Evolutionary conservation across 2,888 invertebrate genomes (phyloP).

Genomic region (Hirtodrosophila trivittata): DNA sequence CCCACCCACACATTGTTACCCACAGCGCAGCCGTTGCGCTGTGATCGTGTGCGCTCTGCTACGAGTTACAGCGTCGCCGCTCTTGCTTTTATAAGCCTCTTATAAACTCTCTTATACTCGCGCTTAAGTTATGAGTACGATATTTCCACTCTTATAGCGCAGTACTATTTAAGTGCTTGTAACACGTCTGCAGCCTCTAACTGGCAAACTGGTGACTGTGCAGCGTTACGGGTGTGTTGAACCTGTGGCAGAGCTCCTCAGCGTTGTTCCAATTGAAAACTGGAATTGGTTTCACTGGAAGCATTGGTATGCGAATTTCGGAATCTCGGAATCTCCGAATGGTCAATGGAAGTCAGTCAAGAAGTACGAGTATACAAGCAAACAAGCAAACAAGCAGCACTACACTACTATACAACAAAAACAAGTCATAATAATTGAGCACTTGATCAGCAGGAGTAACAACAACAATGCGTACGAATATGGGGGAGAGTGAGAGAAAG

Average conservation of each 20-base stretch:
- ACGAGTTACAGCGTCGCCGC: too few species aligned
- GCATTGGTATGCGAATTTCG: constrained; percentile 76
- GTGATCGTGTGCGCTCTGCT: constrained; percentile 10
- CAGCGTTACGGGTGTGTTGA: constrained; percentile 72
- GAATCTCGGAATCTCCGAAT: constrained; percentile 68
- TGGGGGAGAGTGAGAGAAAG: constrained; percentile 10
- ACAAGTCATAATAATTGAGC: constrained; percentile 74
- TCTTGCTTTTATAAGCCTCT: constrained; percentile 3
- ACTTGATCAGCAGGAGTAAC: constrained; percentile 65
- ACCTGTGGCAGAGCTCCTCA: constrained; percentile 60
- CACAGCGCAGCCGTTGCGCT: neutral
- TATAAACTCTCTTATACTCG: neutral
- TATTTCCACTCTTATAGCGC: constrained; percentile 39
- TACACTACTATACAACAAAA: constrained; percentile 6
- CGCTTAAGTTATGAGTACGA: constrained; percentile 14
- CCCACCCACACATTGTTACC: neutral
- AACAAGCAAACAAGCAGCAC: neutral
- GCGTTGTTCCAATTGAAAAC: constrained; percentile 73
- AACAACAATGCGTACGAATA: constrained; percentile 24
- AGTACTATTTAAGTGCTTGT: constrained; percentile 24
- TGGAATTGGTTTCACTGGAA: constrained; percentile 81
- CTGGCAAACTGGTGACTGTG: constrained; percentile 54
- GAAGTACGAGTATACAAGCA: constrained; percentile 37
- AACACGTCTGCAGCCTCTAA: constrained; percentile 61
- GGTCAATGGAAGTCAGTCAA: constrained; percentile 73